Conservation (phyloP, 2,113 vertebrate genomes). For the Kryptolebias marmoratus region DNA sequence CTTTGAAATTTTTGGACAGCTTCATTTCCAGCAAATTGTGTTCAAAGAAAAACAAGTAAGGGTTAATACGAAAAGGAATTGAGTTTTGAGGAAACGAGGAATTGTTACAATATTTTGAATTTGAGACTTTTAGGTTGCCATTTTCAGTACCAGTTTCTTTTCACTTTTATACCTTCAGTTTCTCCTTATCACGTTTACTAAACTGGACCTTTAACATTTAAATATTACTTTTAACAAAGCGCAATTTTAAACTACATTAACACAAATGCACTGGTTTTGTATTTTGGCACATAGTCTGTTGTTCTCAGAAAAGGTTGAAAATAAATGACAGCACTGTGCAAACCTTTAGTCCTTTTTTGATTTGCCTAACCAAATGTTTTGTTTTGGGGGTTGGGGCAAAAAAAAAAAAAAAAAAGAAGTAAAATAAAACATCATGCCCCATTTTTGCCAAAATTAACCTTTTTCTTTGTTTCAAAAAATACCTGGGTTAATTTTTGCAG, state of each 20-base stretch:
- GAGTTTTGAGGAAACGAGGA: background rate
- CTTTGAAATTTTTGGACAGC: background rate
- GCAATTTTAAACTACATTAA: background rate
- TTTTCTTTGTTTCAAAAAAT: too few relatives aligned
- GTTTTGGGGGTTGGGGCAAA: too few relatives aligned
- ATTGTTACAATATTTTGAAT: background rate
- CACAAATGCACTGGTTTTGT: background rate
- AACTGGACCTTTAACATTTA: background rate
- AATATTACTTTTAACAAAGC: too few relatives aligned
- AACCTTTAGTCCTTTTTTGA: too few relatives aligned
- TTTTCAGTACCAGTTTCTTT: background rate
- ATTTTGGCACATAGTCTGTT: too few relatives aligned
- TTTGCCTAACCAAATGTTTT: too few relatives aligned
- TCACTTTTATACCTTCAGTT: background rate
- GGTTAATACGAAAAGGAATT: background rate
- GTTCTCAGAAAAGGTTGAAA: too few relatives aligned
- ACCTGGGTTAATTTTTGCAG: too few relatives aligned
- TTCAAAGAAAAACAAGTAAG: background rate
- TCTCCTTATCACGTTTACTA: background rate
- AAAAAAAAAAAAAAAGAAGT: too few relatives aligned
- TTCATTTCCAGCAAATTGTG: background rate
- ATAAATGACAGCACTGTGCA: too few relatives aligned
- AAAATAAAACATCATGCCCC: too few relatives aligned
- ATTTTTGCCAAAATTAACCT: too few relatives aligned
- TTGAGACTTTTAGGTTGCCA: background rate